Evolutionary conservation across 2,113 vertebrate species (phyloP).

Genomic region (Proteles cristata): DNA sequence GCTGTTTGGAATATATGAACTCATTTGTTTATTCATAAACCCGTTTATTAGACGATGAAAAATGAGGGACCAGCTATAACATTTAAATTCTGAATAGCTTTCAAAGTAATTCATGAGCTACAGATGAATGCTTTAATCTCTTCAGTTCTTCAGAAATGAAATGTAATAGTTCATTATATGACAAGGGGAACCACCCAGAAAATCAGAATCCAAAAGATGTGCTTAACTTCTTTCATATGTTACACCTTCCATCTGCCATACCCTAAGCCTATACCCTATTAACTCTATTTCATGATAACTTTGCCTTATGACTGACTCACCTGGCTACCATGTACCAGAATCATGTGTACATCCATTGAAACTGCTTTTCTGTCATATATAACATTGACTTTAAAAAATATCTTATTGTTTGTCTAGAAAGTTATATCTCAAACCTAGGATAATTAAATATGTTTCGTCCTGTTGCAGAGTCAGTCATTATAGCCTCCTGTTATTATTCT

Average conservation of each 20-base stretch:
- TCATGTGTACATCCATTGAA: not conserved
- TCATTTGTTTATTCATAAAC: constrained; percentile 67
- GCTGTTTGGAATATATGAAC: not conserved
- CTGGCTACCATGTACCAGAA: not conserved
- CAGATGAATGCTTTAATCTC: constrained; percentile 76
- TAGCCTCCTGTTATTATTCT: not conserved
- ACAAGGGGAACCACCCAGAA: constrained; percentile 66
- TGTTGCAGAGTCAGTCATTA: not conserved
- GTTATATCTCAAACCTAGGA: not conserved
- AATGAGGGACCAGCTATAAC: constrained; percentile 58
- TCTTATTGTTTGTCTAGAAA: not conserved
- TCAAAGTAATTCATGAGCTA: constrained; percentile 69
- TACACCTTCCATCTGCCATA: not conserved
- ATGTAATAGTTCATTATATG: constrained; percentile 76
- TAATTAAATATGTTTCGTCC: not conserved
- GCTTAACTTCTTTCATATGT: constrained; percentile 28
- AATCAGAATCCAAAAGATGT: constrained; percentile 49
- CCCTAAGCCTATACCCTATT: not conserved
- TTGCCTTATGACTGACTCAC: constrained; percentile 31
- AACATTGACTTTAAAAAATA: not conserved
- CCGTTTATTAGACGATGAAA: constrained; percentile 67
- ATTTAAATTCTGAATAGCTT: constrained; percentile 75
- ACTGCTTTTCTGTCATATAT: constrained; percentile 11
- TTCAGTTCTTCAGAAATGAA: constrained; percentile 76
- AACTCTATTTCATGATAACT: not conserved